phyloP scores from a whole-genome alignment of 2,113 vertebrate species.

The Coturnix japonica region DNA sequence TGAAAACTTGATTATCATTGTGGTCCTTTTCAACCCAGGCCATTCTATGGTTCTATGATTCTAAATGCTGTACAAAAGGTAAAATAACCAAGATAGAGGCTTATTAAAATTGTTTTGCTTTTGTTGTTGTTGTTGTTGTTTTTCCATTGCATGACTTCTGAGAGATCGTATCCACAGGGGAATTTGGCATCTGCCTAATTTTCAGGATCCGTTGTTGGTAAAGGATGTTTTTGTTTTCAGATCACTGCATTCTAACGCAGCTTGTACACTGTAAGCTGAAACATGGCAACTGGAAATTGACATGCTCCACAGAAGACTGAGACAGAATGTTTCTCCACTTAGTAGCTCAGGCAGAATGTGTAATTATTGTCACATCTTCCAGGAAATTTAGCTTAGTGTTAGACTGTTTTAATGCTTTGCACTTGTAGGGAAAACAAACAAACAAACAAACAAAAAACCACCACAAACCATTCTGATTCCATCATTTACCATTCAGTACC shows the following conservation, averaged over 20 bases:
- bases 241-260: constrained; percentile 39
- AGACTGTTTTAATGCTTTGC: constrained; percentile 38
- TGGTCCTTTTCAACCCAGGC: no score
- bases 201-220: constrained; percentile 38
- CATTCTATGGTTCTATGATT: no score
- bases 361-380: constrained; percentile 75
- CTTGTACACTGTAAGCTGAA: constrained; percentile 42
- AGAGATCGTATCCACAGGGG: not conserved
- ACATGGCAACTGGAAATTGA: constrained; percentile 62
- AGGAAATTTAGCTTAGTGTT: constrained; percentile 34
- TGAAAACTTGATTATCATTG: no score
- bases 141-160: not conserved
- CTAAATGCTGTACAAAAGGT: not conserved
- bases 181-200: constrained; percentile 46
- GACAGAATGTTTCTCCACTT: constrained; percentile 52
- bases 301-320: constrained; percentile 31
- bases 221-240: constrained; percentile 60
- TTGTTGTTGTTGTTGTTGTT: not conserved
- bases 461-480: constrained; percentile 21
- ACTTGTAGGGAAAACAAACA: not conserved
- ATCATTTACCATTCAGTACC: constrained; percentile 60
- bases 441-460: not conserved
- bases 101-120: constrained; percentile 5
- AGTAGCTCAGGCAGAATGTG: constrained; percentile 66
- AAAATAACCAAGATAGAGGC: not conserved